These are phyloP conservation scores for Battus philenor DNA, from an alignment of 1,140 invertebrate genomes.

Conservation along the genomic window DNA sequence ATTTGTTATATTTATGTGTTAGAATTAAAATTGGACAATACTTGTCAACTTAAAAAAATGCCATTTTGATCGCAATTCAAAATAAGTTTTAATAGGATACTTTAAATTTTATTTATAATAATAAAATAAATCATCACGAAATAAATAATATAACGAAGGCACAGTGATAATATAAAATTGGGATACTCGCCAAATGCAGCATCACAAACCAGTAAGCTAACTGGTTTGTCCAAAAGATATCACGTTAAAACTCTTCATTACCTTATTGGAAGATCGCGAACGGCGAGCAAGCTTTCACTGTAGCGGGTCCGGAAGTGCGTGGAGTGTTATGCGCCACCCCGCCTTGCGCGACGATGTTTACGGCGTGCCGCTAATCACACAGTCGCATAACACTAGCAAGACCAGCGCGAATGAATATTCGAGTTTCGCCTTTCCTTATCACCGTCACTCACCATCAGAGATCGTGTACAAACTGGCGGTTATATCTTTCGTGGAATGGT, in stretches of 20 bases:
- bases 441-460: not conserved
- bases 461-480: conserved; percentile 3
- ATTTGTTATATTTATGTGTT: too few relatives aligned
- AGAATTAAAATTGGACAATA: too few relatives aligned
- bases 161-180: not conserved
- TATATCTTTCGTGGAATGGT: conserved; percentile 3
- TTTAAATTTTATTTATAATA: too few relatives aligned
- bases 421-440: not conserved
- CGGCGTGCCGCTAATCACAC: not conserved
- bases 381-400: not conserved
- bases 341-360: conserved; percentile 2
- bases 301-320: conserved; percentile 19
- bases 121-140: too few relatives aligned
- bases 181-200: not conserved
- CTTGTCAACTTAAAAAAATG: too few relatives aligned
- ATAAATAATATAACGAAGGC: too few relatives aligned
- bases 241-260: conserved; percentile 10
- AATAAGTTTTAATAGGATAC: too few relatives aligned
- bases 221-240: conserved; percentile 1
- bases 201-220: conserved; percentile 3
- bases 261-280: conserved; percentile 18
- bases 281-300: conserved; percentile 33
- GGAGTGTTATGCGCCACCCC: conserved; percentile 18
- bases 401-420: not conserved
- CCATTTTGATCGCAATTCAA: too few relatives aligned